Base-by-base conservation (phyloP, 2,888 invertebrate species). In the Harmothoe impar region DNA sequence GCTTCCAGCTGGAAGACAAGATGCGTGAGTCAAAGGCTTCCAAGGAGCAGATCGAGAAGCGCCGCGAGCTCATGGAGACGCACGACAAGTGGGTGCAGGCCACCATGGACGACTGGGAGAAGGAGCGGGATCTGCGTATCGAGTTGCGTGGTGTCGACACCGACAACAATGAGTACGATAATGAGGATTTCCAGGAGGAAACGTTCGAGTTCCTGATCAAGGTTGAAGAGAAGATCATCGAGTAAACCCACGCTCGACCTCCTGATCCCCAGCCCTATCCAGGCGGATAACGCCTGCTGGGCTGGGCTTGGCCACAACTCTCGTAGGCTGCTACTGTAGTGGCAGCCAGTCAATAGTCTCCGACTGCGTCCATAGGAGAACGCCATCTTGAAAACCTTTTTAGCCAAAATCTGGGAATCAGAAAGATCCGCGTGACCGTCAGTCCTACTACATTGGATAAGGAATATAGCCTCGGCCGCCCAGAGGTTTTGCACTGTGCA, bases 201-300 rank as follows among this genome's bases (percentile, higher is more conserved):
- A 97, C 98, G 95, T 98, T 99, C 95, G 99, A 99, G 97, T 99
- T 99, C 97, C 98, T 99, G 97, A 97, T 99, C 96, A 99, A 99
- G 97, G 95, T 95, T 90, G 98, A 99, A 97, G 99, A 99, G 97
- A 97, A 95, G 88, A 95, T 95, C 92, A 95, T 95, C 94, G 94
- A 95, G 94, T 93, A 91, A 88, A 51, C 81, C 68, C 33, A 43
- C n/a, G 5, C 12, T 17, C 31, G 77, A n/a, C 77, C 17, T 25
- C 31, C 20, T 10, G 3, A 10, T 7, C 10, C 3, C 43, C 43
- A 43, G 43, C 43, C 43, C 43, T 43, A 10, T 43, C 10, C 3
- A 10, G 43, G 43, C 10, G 43, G 43, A 43, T 43, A 10, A 43
- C 43, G 10, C 43, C 43, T 43, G 10, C 43, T 43, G 43, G 43